Conservation (phyloP, 1,140 invertebrate species). For the Drosophila kikkawai region DNA sequence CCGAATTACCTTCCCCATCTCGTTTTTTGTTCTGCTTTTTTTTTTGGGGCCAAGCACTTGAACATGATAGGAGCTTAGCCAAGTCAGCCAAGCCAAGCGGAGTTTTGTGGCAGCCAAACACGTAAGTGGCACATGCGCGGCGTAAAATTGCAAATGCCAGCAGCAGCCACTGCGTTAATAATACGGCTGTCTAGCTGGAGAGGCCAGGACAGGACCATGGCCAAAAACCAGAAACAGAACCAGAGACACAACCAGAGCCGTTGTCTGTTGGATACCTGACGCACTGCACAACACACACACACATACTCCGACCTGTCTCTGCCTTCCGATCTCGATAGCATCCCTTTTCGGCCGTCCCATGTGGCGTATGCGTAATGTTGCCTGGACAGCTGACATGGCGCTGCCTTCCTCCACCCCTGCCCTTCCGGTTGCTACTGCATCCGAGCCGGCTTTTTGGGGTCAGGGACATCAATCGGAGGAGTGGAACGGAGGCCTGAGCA, state of each 20-base stretch:
- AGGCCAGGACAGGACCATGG: constrained; percentile 20
- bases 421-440: constrained; percentile 36
- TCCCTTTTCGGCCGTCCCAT: constrained; percentile 32
- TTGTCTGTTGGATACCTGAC: constrained; percentile 41
- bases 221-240: constrained; percentile 23
- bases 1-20: not conserved
- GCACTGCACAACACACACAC: constrained; percentile 52
- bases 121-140: constrained; percentile 78
- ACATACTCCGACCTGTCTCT: constrained; percentile 20
- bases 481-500: constrained; percentile 10
- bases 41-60: constrained; percentile 78
- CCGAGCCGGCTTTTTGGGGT: constrained; percentile 30
- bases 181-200: constrained; percentile 69
- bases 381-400: constrained; percentile 52
- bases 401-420: constrained; percentile 9
- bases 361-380: constrained; percentile 75
- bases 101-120: constrained; percentile 70
- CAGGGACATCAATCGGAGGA: constrained; percentile 15
- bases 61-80: constrained; percentile 79
- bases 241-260: constrained; percentile 32
- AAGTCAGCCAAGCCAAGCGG: constrained; percentile 61
- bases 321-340: constrained; percentile 7
- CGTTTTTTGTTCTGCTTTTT: constrained; percentile 30
- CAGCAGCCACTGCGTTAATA: constrained; percentile 68
- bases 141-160: constrained; percentile 70